phyloP scores from a whole-genome alignment of 30 jellyfish, hydroid and myxozoan species.

The Aurelia sp. region DNA sequence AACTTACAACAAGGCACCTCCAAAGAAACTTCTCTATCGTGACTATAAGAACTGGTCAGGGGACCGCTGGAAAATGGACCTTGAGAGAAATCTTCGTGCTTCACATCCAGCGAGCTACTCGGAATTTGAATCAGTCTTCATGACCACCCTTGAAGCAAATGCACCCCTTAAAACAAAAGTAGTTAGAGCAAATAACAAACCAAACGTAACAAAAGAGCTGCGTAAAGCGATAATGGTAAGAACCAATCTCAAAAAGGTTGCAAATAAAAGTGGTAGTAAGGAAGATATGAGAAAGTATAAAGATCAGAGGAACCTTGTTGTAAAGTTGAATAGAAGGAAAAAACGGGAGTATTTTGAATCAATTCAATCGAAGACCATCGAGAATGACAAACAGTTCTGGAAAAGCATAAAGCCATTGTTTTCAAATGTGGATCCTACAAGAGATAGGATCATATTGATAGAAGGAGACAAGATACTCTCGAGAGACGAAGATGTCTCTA shows the following conservation, averaged over 20 bases:
- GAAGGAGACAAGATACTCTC: neutral
- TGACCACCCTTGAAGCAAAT: constrained; percentile 27
- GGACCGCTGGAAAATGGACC: no score
- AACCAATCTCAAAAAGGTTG: constrained; percentile 21
- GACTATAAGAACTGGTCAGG: constrained; percentile 16
- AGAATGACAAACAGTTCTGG: neutral
- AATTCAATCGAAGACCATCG: no score
- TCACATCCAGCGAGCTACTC: no score
- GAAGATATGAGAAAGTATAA: constrained; percentile 20
- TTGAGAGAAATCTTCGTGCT: neutral
- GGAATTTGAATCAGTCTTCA: no score
- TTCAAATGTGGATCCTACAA: neutral
- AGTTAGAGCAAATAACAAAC: constrained; percentile 29
- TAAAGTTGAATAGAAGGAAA: neutral
- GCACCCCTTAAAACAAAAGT: constrained; percentile 45
- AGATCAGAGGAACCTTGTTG: constrained; percentile 26
- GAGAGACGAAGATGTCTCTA: neutral
- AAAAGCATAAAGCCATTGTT: constrained; percentile 6
- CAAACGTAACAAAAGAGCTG: neutral
- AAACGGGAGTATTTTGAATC: neutral
- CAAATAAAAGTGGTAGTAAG: neutral
- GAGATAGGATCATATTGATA: neutral
- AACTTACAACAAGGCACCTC: constrained; percentile 14
- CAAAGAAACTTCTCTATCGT: constrained; percentile 10
- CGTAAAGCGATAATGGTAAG: neutral